A percentile compares a stretch with the other conserved stretches of the same genome.
phyloP scores from a whole-genome alignment of 1,140 invertebrate genomes.

The Reticulitermes speratus region DNA sequence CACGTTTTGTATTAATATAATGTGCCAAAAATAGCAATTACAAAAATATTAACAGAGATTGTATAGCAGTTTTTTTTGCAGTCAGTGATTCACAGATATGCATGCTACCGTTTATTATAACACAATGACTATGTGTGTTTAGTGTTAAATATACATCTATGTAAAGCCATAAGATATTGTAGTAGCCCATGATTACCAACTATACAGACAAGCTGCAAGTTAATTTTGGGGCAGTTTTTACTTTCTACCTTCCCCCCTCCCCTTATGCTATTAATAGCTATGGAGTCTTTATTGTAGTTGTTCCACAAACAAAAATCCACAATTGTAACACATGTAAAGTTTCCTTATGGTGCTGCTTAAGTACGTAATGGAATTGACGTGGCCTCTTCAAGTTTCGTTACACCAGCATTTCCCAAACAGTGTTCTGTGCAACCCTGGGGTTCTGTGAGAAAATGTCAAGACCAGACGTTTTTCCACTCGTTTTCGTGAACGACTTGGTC shows the following conservation, averaged over 20 bases:
- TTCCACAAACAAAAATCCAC: no score
- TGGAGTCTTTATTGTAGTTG: not conserved
- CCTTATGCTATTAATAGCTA: not conserved
- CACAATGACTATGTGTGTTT: not conserved
- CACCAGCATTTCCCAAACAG: no score
- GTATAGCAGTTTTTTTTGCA: not conserved
- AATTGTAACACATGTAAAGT: not conserved
- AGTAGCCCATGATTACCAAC: not conserved
- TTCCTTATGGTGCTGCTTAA: not conserved
- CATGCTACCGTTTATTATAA: not conserved
- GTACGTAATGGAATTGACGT: not conserved
- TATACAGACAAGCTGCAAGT: no score
- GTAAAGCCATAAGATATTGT: not conserved
- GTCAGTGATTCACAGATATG: not conserved
- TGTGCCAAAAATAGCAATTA: not conserved
- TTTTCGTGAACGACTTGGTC: no score
- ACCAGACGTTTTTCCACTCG: no score
- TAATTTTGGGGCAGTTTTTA: no score
- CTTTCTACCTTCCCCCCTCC: no score
- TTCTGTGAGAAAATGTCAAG: no score
- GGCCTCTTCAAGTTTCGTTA: no score
- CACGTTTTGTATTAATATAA: not conserved
- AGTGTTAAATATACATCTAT: not conserved
- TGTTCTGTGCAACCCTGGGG: no score
- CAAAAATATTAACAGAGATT: conserved; percentile 1